These are phyloP conservation scores for Heteromurus nitidus DNA, from an alignment of 2,888 invertebrate species.

Conservation along the genomic window DNA sequence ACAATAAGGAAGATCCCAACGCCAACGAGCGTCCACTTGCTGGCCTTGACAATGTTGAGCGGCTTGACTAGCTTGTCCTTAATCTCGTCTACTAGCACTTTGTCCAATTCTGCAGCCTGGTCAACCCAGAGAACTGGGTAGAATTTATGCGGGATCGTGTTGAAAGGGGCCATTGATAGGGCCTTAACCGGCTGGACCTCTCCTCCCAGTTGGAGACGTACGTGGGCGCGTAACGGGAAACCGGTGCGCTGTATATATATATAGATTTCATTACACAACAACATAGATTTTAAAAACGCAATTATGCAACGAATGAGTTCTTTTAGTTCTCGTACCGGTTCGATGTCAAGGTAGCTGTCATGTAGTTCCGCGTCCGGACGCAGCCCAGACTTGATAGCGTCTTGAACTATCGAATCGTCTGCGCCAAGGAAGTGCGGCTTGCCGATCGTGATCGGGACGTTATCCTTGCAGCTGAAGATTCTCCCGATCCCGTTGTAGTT, in stretches of 20 bases:
- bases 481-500: constrained; percentile 49
- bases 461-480: constrained; percentile 63
- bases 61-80: constrained; percentile 60
- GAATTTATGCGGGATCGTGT: constrained; percentile 60
- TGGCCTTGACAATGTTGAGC: constrained; percentile 50
- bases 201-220: constrained; percentile 70
- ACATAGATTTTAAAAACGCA: background rate
- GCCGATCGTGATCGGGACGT: constrained; percentile 75
- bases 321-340: constrained; percentile 73
- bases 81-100: constrained; percentile 53
- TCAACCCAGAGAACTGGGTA: constrained; percentile 72
- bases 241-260: constrained; percentile 66
- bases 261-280: background rate
- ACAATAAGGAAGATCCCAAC: constrained; percentile 30
- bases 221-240: constrained; percentile 65
- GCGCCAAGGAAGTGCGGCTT: constrained; percentile 74
- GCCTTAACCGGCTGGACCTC: constrained; percentile 60
- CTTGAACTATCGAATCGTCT: constrained; percentile 10
- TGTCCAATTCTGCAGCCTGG: constrained; percentile 59
- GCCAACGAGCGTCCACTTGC: constrained; percentile 54
- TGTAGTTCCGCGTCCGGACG: constrained; percentile 72
- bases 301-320: constrained; percentile 2
- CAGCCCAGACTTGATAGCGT: constrained; percentile 70
- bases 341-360: constrained; percentile 75
- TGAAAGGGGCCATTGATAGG: constrained; percentile 4